These are phyloP conservation scores for Rotaria socialis DNA, from an alignment of 2,888 invertebrate species.

Conservation along the genomic window DNA sequence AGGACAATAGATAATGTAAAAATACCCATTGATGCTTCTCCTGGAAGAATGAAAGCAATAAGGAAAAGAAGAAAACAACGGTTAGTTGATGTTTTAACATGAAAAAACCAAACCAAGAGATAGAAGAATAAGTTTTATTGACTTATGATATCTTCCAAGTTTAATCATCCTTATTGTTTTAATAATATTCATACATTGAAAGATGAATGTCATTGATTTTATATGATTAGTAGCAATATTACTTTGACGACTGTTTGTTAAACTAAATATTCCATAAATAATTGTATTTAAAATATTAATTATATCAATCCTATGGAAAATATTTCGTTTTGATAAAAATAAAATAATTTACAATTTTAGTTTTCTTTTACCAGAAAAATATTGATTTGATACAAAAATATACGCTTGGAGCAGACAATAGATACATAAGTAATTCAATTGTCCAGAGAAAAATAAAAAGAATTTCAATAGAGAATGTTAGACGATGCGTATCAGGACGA, in stretches of 20 bases:
- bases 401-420: background rate
- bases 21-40: background rate
- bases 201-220: background rate
- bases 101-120: background rate
- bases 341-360: too few species aligned
- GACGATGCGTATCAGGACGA: background rate
- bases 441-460: background rate
- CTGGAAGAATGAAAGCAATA: background rate
- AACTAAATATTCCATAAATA: background rate
- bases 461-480: background rate
- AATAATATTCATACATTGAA: slow-evolving; percentile 4
- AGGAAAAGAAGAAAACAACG: too few species aligned
- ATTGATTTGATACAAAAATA: background rate
- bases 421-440: background rate
- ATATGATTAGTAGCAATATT: background rate
- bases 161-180: slow-evolving; percentile 25
- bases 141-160: slow-evolving; percentile 36
- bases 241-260: background rate
- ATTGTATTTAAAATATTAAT: background rate
- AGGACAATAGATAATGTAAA: background rate
- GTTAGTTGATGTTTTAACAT: too few species aligned
- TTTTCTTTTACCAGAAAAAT: background rate
- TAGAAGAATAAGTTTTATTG: background rate
- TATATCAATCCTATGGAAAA: background rate
- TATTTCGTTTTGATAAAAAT: too few species aligned